These are phyloP conservation scores for Melanotaenia parkinsoni DNA, from an alignment of 2,797 vertebrate species.

Conservation along the genomic window DNA sequence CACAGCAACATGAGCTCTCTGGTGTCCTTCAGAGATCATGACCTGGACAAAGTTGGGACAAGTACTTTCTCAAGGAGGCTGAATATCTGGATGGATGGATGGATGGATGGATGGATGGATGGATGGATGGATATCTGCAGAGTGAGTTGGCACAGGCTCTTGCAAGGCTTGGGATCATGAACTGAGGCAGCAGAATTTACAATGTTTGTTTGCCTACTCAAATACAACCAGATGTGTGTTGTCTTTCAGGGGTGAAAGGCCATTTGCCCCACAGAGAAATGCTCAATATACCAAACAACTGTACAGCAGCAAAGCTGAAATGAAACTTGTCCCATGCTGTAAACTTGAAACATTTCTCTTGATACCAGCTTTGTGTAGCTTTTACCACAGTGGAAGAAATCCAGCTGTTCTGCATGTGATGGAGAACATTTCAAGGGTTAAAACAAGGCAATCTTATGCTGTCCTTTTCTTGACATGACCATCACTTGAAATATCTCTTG, in stretches of 20 bases:
- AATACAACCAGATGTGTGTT: constrained; percentile 76
- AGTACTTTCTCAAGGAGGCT: constrained; percentile 32
- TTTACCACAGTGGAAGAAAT: no score
- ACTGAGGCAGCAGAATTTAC: constrained; percentile 55
- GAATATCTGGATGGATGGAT: constrained; percentile 36
- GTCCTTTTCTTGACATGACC: no score
- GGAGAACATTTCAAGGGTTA: no score
- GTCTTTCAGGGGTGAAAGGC: constrained; percentile 59
- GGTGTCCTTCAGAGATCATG: constrained; percentile 39
- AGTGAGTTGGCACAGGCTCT: constrained; percentile 17
- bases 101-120: constrained; percentile 38
- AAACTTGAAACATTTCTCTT: no score
- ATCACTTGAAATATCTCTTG: no score
- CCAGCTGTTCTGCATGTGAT: no score
- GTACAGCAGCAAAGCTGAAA: not conserved
- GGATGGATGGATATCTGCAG: constrained; percentile 23
- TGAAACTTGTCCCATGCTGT: not conserved
- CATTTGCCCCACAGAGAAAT: constrained; percentile 39
- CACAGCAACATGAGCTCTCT: constrained; percentile 43
- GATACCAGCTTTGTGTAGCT: no score
- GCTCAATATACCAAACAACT: constrained; percentile 1
- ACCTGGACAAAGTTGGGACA: constrained; percentile 49
- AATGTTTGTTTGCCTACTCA: constrained; percentile 69
- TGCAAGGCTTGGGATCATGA: constrained; percentile 40
- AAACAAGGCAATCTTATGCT: no score